Evolutionary conservation across 2,888 invertebrate genomes (phyloP), one percentile per base, ranked within the genome.

Genomic region (Drosophila rubida): DNA sequence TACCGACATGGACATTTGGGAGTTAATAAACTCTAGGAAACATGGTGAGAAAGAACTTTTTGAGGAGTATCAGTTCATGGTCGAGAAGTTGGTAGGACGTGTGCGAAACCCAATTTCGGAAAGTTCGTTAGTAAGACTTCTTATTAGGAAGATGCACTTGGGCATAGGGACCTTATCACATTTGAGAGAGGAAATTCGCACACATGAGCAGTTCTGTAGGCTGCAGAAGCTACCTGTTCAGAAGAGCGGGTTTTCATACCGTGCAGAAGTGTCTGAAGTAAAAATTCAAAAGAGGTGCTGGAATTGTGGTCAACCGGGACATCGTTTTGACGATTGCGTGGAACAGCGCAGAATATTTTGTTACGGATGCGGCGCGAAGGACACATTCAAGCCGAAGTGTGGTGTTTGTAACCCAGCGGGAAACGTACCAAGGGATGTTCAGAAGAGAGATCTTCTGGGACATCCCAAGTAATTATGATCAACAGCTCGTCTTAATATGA

Each of bases 111-210:
- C n/a, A n/a, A n/a, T n/a, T n/a, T n/a, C n/a, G n/a, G n/a, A n/a
- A n/a, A 19, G 19, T 19, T 19, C 19, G 19, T 27, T 27, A 27
- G 27, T 27, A 3, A 8, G 27, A 8, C 8, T 27, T 9, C 9
- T 27, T 8, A 27, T 27, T 3, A 59, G n/a, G n/a, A n/a, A n/a
- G n/a, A 30, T 53, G 27, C 53, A 61, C 6, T 48, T 46, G 8
- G 39, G 41, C 4, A 41, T 46, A n/a, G 6, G 11, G 11, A 48
- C 16, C 9, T n/a, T 58, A 5, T 23, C 61, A 1, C 53, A 30
- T 0, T 11, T 61, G 23, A 22, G 46, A 22, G 14, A 13, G 14
- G 53, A 53, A 27, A 41, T 59, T 0, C 50, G 39, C 5, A 46
- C 42, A 3, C 39, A 53, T 9, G 53, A 53, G n/a, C 39, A 61